phyloP scores from a whole-genome alignment of 2,888 invertebrate species.

The Dasysyrphus albostriatus region DNA sequence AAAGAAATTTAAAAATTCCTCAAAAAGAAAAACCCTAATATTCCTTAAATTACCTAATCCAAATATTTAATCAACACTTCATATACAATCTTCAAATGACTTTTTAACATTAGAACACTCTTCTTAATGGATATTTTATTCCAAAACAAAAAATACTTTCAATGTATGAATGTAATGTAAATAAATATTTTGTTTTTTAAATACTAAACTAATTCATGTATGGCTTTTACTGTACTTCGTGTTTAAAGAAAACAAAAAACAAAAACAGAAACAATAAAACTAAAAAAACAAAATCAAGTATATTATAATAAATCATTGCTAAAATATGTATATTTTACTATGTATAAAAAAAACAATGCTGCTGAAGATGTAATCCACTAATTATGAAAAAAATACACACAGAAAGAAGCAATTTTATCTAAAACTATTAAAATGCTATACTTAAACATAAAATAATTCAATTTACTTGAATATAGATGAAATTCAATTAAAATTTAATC shows the following conservation, averaged over 20 bases:
- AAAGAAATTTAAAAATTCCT: too few species aligned
- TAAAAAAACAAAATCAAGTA: conserved; percentile 4
- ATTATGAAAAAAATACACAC: conserved; percentile 29
- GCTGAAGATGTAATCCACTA: conserved; percentile 64
- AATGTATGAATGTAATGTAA: conserved; percentile 27
- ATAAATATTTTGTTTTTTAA: conserved; percentile 6
- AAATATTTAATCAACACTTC: conserved; percentile 28
- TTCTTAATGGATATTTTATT: conserved; percentile 5
- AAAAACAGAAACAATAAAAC: not conserved
- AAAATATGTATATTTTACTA: conserved; percentile 56
- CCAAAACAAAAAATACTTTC: not conserved
- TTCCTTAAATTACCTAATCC: not conserved
- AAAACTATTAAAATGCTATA: conserved; percentile 28
- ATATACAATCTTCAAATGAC: conserved; percentile 59
- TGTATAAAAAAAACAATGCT: conserved; percentile 38
- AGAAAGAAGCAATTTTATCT: conserved; percentile 26
- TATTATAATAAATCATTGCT: conserved; percentile 21
- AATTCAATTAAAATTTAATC: conserved; percentile 63
- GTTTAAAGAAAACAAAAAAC: too few species aligned
- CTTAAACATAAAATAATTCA: conserved; percentile 41
- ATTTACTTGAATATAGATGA: conserved; percentile 30
- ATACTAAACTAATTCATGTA: conserved; percentile 16
- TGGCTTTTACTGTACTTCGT: conserved; percentile 15
- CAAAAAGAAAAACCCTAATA: not conserved
- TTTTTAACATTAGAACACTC: conserved; percentile 5